Percentiles rank a stretch among this genome's conserved stretches.
phyloP scores from a whole-genome alignment of 2,113 vertebrate genomes.

The Pollimyrus isidori region DNA sequence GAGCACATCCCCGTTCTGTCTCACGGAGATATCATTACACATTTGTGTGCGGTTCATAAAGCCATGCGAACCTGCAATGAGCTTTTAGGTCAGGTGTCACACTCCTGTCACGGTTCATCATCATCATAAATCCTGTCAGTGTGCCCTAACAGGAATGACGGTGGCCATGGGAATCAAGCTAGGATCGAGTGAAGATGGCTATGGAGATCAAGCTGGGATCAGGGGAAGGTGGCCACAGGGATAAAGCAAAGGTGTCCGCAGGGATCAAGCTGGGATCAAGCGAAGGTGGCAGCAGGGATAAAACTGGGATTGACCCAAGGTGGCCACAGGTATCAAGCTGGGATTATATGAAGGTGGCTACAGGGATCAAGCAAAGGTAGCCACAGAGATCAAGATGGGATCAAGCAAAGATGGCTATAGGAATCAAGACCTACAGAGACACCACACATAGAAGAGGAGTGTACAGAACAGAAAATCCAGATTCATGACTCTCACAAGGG shows the following conservation, averaged over 20 bases:
- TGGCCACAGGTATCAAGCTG: no score
- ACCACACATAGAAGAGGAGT: not conserved
- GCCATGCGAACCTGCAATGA: not conserved
- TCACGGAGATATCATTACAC: not conserved
- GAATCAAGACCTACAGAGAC: not conserved
- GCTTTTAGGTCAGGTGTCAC: not conserved
- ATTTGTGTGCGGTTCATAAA: not conserved
- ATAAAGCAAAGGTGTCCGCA: not conserved
- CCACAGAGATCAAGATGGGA: not conserved
- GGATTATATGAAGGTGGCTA: no score
- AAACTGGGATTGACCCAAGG: not conserved
- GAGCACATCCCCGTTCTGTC: not conserved
- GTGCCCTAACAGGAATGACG: not conserved
- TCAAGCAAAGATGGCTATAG: not conserved
- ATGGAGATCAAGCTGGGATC: not conserved
- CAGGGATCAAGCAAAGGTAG: no score
- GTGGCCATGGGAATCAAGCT: not conserved
- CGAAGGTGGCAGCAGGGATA: not conserved
- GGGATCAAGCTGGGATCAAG: no score
- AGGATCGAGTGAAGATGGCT: not conserved
- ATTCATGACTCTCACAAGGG: not conserved
- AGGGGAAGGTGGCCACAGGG: rapidly evolving
- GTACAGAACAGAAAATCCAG: not conserved
- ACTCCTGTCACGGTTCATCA: not conserved
- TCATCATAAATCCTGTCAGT: not conserved